Conservation (phyloP, 1,140 invertebrate genomes). For the Cotesia typhae region DNA sequence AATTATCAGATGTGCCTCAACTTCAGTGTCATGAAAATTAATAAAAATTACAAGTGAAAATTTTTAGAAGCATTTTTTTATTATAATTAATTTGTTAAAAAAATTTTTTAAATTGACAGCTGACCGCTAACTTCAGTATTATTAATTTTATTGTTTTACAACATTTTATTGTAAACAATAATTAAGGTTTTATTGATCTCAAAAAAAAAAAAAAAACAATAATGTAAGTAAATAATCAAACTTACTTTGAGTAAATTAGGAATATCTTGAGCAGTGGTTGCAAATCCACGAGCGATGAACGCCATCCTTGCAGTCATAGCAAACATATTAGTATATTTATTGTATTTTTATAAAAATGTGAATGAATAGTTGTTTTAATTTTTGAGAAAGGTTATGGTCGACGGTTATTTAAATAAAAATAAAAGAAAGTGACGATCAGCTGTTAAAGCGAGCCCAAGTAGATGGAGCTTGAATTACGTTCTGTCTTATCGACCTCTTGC, state of each 20-base stretch:
- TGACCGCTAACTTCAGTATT: too few relatives aligned
- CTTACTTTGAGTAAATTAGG: conserved; percentile 55
- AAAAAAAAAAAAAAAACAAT: neutral
- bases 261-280: conserved; percentile 50
- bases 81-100: too few relatives aligned
- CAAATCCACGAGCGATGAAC: conserved; percentile 41
- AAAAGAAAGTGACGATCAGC: conserved; percentile 2
- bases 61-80: too few relatives aligned
- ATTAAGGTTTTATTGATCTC: too few relatives aligned
- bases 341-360: neutral
- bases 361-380: neutral
- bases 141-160: too few relatives aligned
- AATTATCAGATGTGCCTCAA: too few relatives aligned
- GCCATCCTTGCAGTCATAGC: conserved; percentile 30
- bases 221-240: neutral
- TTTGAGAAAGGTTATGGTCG: conserved; percentile 17
- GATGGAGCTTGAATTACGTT: too few relatives aligned
- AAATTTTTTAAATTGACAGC: too few relatives aligned
- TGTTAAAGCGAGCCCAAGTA: neutral
- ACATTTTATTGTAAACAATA: too few relatives aligned
- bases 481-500: too few relatives aligned
- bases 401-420: neutral
- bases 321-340: conserved; percentile 42
- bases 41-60: too few relatives aligned
- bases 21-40: too few relatives aligned